A percentile compares a stretch with the other conserved stretches of the same genome.
phyloP scores from a whole-genome alignment of 1,140 invertebrate species.

The Zeugodacus cucurbitae region DNA sequence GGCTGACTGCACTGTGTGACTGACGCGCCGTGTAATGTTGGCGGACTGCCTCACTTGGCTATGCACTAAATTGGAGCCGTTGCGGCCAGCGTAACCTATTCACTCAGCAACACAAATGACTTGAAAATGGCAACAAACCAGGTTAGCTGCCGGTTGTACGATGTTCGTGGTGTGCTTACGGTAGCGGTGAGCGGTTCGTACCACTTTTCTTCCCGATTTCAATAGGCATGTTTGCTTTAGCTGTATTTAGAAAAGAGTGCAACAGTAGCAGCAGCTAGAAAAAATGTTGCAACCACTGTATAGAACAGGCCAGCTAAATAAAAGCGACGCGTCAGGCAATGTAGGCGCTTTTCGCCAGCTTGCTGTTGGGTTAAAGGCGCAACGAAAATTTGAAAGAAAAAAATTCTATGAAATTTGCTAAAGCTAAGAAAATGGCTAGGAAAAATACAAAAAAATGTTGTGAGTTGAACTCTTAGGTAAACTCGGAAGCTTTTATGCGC shows the following conservation, averaged over 20 bases:
- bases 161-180: neutral
- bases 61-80: neutral
- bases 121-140: constrained; percentile 33
- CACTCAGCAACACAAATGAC: constrained; percentile 33
- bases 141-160: constrained; percentile 14
- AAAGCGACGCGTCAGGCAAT: neutral
- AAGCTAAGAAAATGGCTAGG: neutral
- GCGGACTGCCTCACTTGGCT: neutral
- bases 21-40: neutral
- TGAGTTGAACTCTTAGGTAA: constrained; percentile 18
- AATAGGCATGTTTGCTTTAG: constrained; percentile 11
- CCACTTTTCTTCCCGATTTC: neutral
- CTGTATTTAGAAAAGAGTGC: constrained; percentile 23
- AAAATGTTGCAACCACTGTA: neutral
- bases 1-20: neutral
- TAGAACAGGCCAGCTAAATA: neutral
- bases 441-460: neutral
- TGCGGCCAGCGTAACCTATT: neutral
- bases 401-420: neutral
- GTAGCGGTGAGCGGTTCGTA: neutral
- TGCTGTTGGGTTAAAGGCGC: neutral
- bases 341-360: neutral
- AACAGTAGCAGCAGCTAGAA: neutral
- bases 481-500: constrained; percentile 2
- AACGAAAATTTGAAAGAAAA: neutral